Evolutionary conservation across 2,888 invertebrate species (phyloP), one percentile per base, ranked within the genome.

Genomic region (Schizotus pectinicornis): DNA sequence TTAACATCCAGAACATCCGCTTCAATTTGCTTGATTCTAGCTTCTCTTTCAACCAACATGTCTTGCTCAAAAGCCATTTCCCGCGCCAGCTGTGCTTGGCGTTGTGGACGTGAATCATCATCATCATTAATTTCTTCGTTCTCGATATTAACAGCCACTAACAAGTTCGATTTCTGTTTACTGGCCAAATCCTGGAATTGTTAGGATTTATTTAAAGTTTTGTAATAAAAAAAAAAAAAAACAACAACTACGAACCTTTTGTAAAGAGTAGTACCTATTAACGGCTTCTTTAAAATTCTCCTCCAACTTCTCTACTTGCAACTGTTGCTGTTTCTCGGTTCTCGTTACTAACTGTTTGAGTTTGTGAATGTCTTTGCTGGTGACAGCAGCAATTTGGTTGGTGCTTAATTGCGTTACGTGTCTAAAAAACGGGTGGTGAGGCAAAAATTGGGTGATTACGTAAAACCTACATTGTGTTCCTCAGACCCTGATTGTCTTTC

Each of bases 221-320:
- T 11, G 8, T 12, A 56, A 39, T 63, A 56, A 12, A 72, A 32
- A 70, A 38, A 66, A 60, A 65, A 58, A 35, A 33, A 38, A 41
- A 66, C 59, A 66, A 59, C 32, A 33, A 38, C 3, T 64, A 71
- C 72, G 65, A 79, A 92, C 92, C 85, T 91, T 91, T 78, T 95
- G 95, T 71, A 91, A 84, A 12, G 84, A 80, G 42, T 91, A 87
- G 76, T 11, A 94, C 83, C 14, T 91, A 38, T 63, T 70, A 1
- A 95, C 83, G 1, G 92, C 87, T 64, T 90, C 91, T 63, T 87
- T 86, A 77, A 95, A 95, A 70, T 92, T 91, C 68, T 88, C 89
- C 7, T 90, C 91, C 8, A 95, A 84, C 70, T 92, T 86, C 68
- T 93, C 93, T 51, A 92, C 86, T 78, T 94, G 93, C 63, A 95